Evolutionary conservation across 2,888 invertebrate species (phyloP), one percentile per base, ranked within the genome.

Genomic region (Pheosia gnoma): DNA sequence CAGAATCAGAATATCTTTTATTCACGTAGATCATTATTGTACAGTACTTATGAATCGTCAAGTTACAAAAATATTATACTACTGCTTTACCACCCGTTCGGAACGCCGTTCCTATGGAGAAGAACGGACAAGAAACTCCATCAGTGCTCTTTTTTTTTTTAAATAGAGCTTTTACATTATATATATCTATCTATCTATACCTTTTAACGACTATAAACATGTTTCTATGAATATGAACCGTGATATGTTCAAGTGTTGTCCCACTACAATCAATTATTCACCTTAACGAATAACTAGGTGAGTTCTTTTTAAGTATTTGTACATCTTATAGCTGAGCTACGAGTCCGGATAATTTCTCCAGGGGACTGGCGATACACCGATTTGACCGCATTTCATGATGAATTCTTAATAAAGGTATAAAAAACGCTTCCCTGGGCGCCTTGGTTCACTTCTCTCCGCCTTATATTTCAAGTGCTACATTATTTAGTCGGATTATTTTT

Each of bases 371-470:
- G 62, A 62, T 61, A 63, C 57, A 39, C 59, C 70, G 67, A 75
- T 75, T 80, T 75, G 80, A 83, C 86, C 83, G 75, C 78, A 65
- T 77, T 77, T 75, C 73, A 68, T 71, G 75, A 75, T 86, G 78
- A 83, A 86, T 86, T 82, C 76, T 84, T 85, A 80, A 85, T 81
- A 79, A 79, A 78, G 72, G 74, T 75, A 74, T 73, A 80, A 78
- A 83, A 81, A 74, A 73, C 68, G 57, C 57, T 61, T 57, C 10
- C 43, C 63, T 41, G 36, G 38, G 56, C 53, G 58, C 25, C 25
- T 58, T 58, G 43, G 6, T 51, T 63, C 61, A 52, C 55, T 60
- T 64, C 53, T n/a, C 5, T 3, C 25, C 1, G 41, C 41, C 8
- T 41, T n/a, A 6, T 54, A 11, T 38, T 25, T 25, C 25, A 25